Evolutionary conservation across 1,140 invertebrate species (phyloP).

Genomic region (Lithobius niger): DNA sequence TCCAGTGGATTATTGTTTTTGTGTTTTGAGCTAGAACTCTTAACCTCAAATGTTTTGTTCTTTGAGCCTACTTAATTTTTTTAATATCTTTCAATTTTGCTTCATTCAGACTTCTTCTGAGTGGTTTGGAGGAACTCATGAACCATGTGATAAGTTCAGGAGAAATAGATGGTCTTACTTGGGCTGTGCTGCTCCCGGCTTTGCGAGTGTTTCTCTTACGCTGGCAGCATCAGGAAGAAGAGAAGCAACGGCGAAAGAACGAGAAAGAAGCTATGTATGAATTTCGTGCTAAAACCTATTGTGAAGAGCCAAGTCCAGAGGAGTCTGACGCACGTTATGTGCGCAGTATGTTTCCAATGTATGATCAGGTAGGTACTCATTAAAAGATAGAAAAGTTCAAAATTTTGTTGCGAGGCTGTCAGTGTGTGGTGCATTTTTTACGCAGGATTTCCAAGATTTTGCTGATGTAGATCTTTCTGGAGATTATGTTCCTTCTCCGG

Average conservation of each 20-base stretch:
- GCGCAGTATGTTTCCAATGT: conserved; percentile 57
- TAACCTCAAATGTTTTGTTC: too few relatives aligned
- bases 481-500: too few relatives aligned
- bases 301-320: conserved; percentile 48
- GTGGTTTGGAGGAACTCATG: conserved; percentile 13
- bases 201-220: conserved; percentile 45
- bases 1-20: too few relatives aligned
- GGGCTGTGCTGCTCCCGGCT: conserved; percentile 37
- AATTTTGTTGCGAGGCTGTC: too few relatives aligned
- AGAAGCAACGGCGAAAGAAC: conserved; percentile 46
- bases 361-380: conserved; percentile 37
- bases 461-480: too few relatives aligned
- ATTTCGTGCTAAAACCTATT: conserved; percentile 41
- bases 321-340: conserved; percentile 55
- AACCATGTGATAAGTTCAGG: conserved; percentile 13
- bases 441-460: too few relatives aligned
- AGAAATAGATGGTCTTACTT: conserved; percentile 30
- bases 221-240: conserved; percentile 61
- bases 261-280: conserved; percentile 70
- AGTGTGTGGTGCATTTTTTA: too few relatives aligned
- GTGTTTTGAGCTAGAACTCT: too few relatives aligned
- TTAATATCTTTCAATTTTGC: background rate
- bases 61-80: too few relatives aligned
- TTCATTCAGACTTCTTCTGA: conserved; percentile 11
- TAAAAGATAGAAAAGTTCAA: too few relatives aligned